Conservation (phyloP, 2,113 vertebrate species). For the Lepisosteus osseus region DNA sequence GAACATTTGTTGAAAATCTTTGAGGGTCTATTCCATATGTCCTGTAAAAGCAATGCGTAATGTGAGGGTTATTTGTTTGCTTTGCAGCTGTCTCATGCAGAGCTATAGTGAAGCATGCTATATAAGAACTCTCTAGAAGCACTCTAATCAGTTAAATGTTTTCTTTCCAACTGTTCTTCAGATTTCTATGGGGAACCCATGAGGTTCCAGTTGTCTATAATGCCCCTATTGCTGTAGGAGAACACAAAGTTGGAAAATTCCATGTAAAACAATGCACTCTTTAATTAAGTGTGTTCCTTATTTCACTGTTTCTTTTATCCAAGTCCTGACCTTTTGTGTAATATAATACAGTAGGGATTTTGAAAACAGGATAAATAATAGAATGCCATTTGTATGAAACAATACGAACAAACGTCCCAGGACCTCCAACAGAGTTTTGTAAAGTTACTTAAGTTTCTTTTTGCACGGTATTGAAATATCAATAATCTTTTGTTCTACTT, state of each 20-base stretch:
- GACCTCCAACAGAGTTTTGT: slow-evolving; percentile 10
- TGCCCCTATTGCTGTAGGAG: background rate
- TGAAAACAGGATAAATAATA: background rate
- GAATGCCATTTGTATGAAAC: slow-evolving; percentile 9
- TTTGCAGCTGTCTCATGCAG: background rate
- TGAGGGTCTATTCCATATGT: background rate
- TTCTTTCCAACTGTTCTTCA: background rate
- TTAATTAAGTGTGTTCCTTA: slow-evolving; percentile 1
- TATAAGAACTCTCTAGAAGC: background rate
- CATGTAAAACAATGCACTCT: slow-evolving; percentile 7
- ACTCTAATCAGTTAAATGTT: background rate
- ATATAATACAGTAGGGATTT: slow-evolving; percentile 4
- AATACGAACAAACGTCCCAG: background rate
- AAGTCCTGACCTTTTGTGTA: background rate
- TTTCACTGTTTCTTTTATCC: background rate
- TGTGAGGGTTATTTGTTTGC: slow-evolving; percentile 3
- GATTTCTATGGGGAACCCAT: background rate
- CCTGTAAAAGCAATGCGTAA: background rate
- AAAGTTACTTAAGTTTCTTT: slow-evolving; percentile 1
- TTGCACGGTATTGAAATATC: background rate
- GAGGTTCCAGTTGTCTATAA: background rate
- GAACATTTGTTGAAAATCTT: slow-evolving; percentile 1
- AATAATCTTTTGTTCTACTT: background rate
- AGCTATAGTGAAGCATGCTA: background rate
- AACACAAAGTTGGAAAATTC: background rate